phyloP scores from a whole-genome alignment of 2,888 invertebrate genomes.

The Crepidodera aurea region DNA sequence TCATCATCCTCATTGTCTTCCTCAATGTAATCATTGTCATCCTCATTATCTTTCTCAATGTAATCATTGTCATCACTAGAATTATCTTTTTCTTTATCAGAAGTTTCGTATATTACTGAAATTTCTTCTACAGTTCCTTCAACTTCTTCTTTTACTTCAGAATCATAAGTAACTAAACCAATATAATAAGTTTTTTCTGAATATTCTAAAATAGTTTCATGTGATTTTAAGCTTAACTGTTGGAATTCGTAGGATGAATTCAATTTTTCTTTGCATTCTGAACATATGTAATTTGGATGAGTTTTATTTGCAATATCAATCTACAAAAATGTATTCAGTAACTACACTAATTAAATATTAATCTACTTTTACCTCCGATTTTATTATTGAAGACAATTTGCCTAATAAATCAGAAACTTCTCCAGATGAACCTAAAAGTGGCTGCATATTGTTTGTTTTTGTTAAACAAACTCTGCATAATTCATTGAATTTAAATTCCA shows the following conservation, averaged over 20 bases:
- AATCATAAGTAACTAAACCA: background rate
- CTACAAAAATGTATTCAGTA: background rate
- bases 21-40: background rate
- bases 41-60: background rate
- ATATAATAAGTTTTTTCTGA: background rate
- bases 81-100: background rate
- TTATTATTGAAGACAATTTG: background rate
- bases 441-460: constrained; percentile 14
- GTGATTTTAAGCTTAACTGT: constrained; percentile 47
- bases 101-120: constrained; percentile 6
- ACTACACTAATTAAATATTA: background rate
- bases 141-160: constrained; percentile 2
- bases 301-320: constrained; percentile 4
- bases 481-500: constrained; percentile 15
- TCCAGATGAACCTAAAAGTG: constrained; percentile 1
- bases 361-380: constrained; percentile 10
- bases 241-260: constrained; percentile 48
- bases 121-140: constrained; percentile 11
- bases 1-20: background rate
- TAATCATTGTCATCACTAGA: constrained; percentile 10
- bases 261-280: constrained; percentile 43
- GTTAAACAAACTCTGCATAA: constrained; percentile 27
- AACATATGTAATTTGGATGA: constrained; percentile 20
- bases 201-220: constrained; percentile 36
- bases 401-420: constrained; percentile 10